A percentile compares a stretch with the other conserved stretches of the same genome.
phyloP scores from a whole-genome alignment of 2,888 invertebrate species.

The Machimus rusticus region DNA sequence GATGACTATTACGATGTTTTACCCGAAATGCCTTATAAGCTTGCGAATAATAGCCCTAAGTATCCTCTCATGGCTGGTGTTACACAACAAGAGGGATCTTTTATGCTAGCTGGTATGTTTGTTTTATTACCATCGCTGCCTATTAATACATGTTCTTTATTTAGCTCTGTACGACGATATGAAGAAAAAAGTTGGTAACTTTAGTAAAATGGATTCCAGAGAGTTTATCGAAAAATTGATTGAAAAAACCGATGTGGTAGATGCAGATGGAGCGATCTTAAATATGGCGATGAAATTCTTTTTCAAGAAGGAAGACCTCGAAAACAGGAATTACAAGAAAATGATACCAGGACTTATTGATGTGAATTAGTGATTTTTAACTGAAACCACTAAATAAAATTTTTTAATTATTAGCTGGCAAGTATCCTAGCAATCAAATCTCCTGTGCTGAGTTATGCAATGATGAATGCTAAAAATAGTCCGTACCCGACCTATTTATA shows the following conservation, averaged over 20 bases:
- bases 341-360: slow-evolving; percentile 65
- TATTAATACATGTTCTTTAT: background rate
- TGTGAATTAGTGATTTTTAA: slow-evolving; percentile 56
- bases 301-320: slow-evolving; percentile 57
- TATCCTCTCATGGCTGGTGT: slow-evolving; percentile 62
- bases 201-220: slow-evolving; percentile 34
- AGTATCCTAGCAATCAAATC: slow-evolving; percentile 61
- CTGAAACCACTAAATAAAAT: background rate
- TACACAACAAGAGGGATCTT: slow-evolving; percentile 64
- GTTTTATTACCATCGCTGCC: background rate
- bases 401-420: background rate
- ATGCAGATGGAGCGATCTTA: slow-evolving; percentile 55
- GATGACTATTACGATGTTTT: slow-evolving; percentile 53
- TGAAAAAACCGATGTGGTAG: slow-evolving; percentile 53
- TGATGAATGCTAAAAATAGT: slow-evolving; percentile 52
- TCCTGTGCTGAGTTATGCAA: slow-evolving; percentile 60
- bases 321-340: slow-evolving; percentile 60
- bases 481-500: slow-evolving; percentile 62
- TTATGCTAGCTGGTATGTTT: slow-evolving; percentile 60
- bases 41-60: slow-evolving; percentile 49
- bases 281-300: slow-evolving; percentile 61
- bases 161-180: slow-evolving; percentile 51
- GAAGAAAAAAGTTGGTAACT: slow-evolving; percentile 23
- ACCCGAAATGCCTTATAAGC: slow-evolving; percentile 49
- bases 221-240: slow-evolving; percentile 43